Evolutionary conservation across 2,888 invertebrate genomes (phyloP).

Genomic region (Mesoligia furuncula): DNA sequence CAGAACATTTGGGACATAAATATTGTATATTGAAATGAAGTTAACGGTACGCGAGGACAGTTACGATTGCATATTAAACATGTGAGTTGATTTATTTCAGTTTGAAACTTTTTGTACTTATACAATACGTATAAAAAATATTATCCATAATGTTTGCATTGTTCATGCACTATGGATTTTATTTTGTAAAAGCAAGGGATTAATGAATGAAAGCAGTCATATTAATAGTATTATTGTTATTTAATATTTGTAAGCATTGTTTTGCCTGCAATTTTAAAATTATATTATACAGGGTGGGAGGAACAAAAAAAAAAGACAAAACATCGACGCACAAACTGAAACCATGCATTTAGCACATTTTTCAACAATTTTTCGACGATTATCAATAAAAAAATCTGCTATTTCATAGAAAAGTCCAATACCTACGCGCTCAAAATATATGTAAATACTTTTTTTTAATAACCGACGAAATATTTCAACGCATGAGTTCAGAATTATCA

Average conservation of each 20-base stretch:
- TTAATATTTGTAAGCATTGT: not conserved
- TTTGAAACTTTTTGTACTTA: not conserved
- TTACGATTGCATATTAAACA: constrained; percentile 4
- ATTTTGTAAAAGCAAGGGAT: not conserved
- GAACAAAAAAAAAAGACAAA: too few species aligned
- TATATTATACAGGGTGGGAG: too few species aligned
- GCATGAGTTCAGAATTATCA: too few species aligned
- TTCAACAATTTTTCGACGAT: too few species aligned
- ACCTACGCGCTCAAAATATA: too few species aligned
- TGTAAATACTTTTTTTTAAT: too few species aligned
- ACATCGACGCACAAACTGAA: too few species aligned
- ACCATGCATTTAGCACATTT: too few species aligned
- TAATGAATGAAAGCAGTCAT: not conserved
- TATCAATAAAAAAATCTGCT: not conserved
- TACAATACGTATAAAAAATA: not conserved
- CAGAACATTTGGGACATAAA: constrained; percentile 31
- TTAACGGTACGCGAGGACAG: not conserved
- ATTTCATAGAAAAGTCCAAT: too few species aligned
- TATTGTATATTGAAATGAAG: constrained; percentile 9
- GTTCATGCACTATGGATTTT: not conserved
- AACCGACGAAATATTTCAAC: too few species aligned
- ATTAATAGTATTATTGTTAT: not conserved
- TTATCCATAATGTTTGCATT: not conserved
- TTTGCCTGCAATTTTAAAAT: not conserved
- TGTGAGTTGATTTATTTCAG: constrained; percentile 5